These are phyloP conservation scores for Ceratina japonica DNA, from an alignment of 1,140 invertebrate genomes.

Conservation along the genomic window DNA sequence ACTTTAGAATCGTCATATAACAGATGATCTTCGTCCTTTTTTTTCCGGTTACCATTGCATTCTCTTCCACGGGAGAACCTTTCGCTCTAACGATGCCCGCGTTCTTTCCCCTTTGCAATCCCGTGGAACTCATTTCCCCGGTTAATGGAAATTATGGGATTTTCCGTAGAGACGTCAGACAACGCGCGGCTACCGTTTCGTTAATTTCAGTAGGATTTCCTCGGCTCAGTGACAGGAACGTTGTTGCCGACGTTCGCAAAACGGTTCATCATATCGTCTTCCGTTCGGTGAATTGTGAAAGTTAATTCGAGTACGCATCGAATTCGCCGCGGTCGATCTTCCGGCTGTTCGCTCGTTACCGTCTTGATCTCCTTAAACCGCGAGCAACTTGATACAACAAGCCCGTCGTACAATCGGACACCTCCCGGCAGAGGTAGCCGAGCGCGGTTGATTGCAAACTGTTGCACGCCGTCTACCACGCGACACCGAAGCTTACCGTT, in stretches of 20 bases:
- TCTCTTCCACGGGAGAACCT: not conserved
- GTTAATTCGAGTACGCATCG: conserved; percentile 4
- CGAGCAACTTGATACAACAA: not conserved
- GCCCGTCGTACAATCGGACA: not conserved
- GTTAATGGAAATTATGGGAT: conserved; percentile 16
- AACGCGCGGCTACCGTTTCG: not conserved
- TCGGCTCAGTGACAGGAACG: not conserved
- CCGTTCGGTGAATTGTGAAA: conserved; percentile 14
- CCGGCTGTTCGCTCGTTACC: conserved; percentile 20
- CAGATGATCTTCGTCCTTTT: not conserved
- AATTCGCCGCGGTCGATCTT: conserved; percentile 9
- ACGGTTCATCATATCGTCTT: not conserved
- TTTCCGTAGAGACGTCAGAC: not conserved
- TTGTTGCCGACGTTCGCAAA: not conserved
- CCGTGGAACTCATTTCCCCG: conserved; percentile 13
- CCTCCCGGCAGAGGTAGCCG: not conserved
- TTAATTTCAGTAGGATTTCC: conserved; percentile 1
- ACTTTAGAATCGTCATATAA: not conserved
- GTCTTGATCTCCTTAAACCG: conserved; percentile 5
- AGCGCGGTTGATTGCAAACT: not conserved
- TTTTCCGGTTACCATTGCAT: conserved; percentile 1
- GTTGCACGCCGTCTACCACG: not conserved
- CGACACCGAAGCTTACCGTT: no score
- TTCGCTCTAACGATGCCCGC: not conserved
- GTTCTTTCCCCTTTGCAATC: not conserved